A percentile compares a stretch with the other conserved stretches of the same genome.
Conservation (phyloP, 2,888 invertebrate species). For the Syrphus vitripennis region DNA sequence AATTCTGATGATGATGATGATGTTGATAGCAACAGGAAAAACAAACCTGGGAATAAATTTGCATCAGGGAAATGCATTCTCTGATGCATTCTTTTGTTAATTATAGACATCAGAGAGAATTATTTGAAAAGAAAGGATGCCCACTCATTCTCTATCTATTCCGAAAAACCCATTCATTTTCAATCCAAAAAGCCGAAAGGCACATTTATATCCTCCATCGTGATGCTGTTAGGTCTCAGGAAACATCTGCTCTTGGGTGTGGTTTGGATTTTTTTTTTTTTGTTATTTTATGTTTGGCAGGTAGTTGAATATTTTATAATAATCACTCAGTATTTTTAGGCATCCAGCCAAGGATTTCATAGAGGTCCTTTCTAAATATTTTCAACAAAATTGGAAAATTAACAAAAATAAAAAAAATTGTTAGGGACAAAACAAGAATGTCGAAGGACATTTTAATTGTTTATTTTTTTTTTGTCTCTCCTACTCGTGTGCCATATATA, state of each 20-base stretch:
- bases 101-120: neutral
- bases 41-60: conserved; percentile 47
- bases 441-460: conserved; percentile 55
- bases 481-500: conserved; percentile 60
- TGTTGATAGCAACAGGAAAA: conserved; percentile 12
- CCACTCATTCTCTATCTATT: neutral
- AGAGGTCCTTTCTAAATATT: conserved; percentile 21
- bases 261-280: neutral
- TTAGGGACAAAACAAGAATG: neutral
- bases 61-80: conserved; percentile 37
- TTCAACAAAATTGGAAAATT: conserved; percentile 34
- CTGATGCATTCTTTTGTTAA: conserved; percentile 36
- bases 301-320: conserved; percentile 32
- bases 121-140: conserved; percentile 8
- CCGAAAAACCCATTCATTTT: neutral
- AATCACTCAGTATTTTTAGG: conserved; percentile 46
- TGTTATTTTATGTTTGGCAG: conserved; percentile 22
- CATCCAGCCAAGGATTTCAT: conserved; percentile 30
- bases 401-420: conserved; percentile 7
- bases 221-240: neutral
- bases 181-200: neutral
- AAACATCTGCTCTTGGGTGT: conserved; percentile 47
- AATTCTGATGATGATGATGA: neutral
- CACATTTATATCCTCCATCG: neutral
- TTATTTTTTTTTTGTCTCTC: conserved; percentile 5